Conservation (phyloP, 2,797 vertebrate genomes). For the Squalus acanthias region DNA sequence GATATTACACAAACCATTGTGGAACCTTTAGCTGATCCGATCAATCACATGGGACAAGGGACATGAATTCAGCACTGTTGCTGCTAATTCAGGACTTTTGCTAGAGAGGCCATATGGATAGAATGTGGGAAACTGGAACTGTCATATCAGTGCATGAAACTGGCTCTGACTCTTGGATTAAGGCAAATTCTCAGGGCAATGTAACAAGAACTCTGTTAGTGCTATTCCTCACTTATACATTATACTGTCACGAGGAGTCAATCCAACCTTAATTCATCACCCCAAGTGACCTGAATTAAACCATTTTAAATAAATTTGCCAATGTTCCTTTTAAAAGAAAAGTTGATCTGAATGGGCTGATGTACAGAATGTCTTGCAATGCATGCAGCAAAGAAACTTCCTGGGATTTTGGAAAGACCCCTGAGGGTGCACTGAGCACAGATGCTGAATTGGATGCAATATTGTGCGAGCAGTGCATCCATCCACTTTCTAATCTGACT, state of each 20-base stretch:
- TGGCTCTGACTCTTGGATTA: neutral
- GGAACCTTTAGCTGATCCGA: neutral
- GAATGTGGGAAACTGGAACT: neutral
- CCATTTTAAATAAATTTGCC: neutral
- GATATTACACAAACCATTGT: neutral
- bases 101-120: neutral
- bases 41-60: neutral
- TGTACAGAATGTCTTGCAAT: neutral
- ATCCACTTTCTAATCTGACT: neutral
- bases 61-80: no score
- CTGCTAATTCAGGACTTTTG: neutral
- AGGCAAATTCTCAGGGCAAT: neutral
- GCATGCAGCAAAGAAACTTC: neutral
- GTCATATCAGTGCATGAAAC: neutral
- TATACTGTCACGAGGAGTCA: neutral
- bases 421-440: neutral
- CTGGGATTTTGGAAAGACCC: neutral
- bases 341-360: neutral
- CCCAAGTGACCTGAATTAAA: neutral
- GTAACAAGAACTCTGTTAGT: neutral
- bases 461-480: neutral
- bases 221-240: neutral
- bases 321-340: neutral
- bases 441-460: neutral
- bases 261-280: neutral